Evolutionary conservation across 2,888 invertebrate genomes (phyloP).

Genomic region (Agapetus fuscipes): DNA sequence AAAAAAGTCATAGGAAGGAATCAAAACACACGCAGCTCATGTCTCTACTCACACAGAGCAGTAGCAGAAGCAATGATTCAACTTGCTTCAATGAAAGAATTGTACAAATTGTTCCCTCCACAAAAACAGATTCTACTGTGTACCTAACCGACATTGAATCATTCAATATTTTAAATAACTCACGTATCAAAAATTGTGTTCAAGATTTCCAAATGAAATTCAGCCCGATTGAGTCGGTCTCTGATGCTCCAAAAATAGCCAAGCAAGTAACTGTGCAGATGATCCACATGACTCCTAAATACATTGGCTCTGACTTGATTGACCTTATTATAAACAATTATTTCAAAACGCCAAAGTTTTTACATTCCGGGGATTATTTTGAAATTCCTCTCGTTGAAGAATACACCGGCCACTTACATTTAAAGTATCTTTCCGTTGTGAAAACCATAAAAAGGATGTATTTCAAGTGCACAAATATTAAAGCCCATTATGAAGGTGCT

Average conservation of each 20-base stretch:
- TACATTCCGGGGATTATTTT: conserved; percentile 56
- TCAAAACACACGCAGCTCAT: too few species aligned
- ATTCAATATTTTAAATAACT: conserved; percentile 12
- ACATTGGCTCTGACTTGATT: conserved; percentile 31
- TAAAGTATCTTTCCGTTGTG: conserved; percentile 37
- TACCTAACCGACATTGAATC: conserved; percentile 12
- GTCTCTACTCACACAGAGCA: too few species aligned
- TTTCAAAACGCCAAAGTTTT: conserved; percentile 56
- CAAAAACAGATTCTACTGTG: conserved; percentile 5
- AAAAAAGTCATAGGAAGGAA: too few species aligned
- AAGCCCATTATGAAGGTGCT: neutral
- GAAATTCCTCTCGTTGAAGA: conserved; percentile 48
- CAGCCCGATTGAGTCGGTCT: conserved; percentile 6
- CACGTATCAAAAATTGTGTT: neutral
- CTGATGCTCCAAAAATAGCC: conserved; percentile 15
- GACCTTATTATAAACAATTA: conserved; percentile 55
- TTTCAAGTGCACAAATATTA: conserved; percentile 36
- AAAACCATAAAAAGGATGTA: conserved; percentile 33
- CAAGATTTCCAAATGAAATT: conserved; percentile 12
- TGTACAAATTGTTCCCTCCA: conserved; percentile 17
- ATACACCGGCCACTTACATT: conserved; percentile 34
- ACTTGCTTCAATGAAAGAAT: conserved; percentile 10
- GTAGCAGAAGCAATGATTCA: neutral
- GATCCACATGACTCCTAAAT: too few species aligned
- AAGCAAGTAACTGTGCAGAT: conserved; percentile 11